These are phyloP conservation scores for Anagyrus pseudococci DNA, from an alignment of 2,888 invertebrate species.

Conservation along the genomic window DNA sequence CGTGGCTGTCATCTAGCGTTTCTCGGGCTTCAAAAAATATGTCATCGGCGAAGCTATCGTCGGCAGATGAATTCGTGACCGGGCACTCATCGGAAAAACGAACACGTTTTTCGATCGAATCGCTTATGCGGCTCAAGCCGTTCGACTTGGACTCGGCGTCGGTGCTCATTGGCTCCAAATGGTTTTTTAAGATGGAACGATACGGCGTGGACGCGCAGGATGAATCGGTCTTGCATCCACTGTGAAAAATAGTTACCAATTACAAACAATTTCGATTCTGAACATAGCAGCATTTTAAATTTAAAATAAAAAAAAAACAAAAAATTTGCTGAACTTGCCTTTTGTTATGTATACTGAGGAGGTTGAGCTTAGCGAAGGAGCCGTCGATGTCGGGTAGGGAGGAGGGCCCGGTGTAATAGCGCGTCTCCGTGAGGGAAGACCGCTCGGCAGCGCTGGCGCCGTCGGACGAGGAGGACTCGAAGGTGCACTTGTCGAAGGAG, in stretches of 20 bases:
- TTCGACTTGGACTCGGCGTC: not conserved
- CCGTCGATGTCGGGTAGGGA: not conserved
- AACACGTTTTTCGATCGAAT: constrained; percentile 28
- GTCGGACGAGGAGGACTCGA: constrained; percentile 1
- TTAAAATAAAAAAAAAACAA: too few species aligned
- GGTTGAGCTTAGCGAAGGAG: not conserved
- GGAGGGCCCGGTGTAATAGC: constrained; percentile 21
- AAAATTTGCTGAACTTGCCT: too few species aligned
- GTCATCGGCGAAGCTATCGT: not conserved
- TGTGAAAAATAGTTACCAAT: too few species aligned
- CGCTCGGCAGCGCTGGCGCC: too few species aligned
- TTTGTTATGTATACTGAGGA: constrained; percentile 3
- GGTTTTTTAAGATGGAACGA: constrained; percentile 14
- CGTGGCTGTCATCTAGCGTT: too few species aligned
- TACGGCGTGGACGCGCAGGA: constrained; percentile 16
- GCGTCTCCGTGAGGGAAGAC: too few species aligned
- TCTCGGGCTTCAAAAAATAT: not conserved
- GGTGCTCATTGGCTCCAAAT: constrained; percentile 1
- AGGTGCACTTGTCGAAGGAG: constrained; percentile 14
- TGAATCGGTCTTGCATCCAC: constrained; percentile 5
- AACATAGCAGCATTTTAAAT: too few species aligned
- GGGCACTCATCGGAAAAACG: constrained; percentile 12
- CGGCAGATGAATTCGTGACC: not conserved
- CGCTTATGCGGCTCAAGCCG: constrained; percentile 4
- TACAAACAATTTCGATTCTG: too few species aligned